A percentile compares a stretch with the other conserved stretches of the same genome.
These are phyloP conservation scores for Nannospalax galili DNA, from an alignment of 2,113 vertebrate species.

Conservation along the genomic window DNA sequence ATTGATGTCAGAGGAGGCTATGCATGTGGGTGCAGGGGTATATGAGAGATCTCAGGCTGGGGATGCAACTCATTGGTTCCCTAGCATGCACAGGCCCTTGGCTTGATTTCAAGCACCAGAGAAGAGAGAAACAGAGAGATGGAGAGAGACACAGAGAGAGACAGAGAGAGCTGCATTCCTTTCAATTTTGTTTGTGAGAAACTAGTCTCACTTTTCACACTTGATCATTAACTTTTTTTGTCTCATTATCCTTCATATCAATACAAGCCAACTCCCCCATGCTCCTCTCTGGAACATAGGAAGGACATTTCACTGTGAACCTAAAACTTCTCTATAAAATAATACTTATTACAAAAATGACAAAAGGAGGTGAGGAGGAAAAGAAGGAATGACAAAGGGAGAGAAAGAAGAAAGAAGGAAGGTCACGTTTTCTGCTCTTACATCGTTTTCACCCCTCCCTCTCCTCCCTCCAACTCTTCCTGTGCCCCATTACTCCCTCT, in stretches of 20 bases:
- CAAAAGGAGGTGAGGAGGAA: not conserved
- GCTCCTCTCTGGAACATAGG: not conserved
- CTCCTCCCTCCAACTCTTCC: too few relatives aligned
- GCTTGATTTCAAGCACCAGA: not conserved
- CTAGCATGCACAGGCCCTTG: not conserved
- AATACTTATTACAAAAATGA: not conserved
- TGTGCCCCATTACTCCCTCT: not conserved
- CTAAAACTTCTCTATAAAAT: not conserved
- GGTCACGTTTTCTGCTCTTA: not conserved
- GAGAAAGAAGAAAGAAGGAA: not conserved
- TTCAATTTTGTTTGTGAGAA: not conserved
- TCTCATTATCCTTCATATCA: not conserved
- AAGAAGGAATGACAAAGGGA: too few relatives aligned
- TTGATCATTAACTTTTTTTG: not conserved
- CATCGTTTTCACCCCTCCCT: not conserved
- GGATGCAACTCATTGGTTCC: not conserved
- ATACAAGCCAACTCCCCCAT: not conserved
- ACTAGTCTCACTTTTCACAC: not conserved
- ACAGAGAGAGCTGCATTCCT: not conserved
- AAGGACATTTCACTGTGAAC: not conserved
- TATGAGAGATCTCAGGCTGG: not conserved
- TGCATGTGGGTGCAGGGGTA: accelerated
- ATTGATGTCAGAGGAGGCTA: accelerated
- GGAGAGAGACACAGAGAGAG: not conserved
- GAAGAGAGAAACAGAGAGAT: too few relatives aligned